Percentiles rank a stretch among this genome's conserved stretches.
phyloP scores from a whole-genome alignment of 2,797 vertebrate species.

The Avahi laniger region DNA sequence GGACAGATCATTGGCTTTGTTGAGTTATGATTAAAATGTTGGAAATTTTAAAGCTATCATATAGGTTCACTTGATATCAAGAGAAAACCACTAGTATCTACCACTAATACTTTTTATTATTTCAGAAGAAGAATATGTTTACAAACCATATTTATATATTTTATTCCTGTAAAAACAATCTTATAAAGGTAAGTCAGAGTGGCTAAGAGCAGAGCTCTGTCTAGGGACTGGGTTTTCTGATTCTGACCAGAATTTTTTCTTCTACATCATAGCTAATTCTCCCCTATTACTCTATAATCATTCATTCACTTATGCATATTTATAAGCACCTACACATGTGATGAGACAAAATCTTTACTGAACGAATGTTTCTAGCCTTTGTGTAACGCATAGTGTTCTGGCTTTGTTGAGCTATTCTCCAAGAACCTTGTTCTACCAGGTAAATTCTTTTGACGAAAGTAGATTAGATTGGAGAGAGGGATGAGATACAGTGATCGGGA shows the following conservation, averaged over 20 bases:
- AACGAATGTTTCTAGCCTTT: not conserved
- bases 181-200: not conserved
- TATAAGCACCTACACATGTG: not conserved
- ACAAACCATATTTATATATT: not conserved
- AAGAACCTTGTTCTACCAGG: not conserved
- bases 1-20: slow-evolving; percentile 25
- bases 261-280: not conserved
- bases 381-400: not conserved
- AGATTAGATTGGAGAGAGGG: not conserved
- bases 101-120: not conserved
- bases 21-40: slow-evolving; percentile 33
- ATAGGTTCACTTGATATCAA: not conserved
- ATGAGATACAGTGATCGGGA: not conserved
- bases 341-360: not conserved
- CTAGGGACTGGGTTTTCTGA: not conserved
- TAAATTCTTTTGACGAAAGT: slow-evolving; percentile 4
- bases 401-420: not conserved
- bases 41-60: not conserved
- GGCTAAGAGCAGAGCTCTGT: not conserved
- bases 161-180: not conserved
- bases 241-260: not conserved
- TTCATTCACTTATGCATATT: not conserved
- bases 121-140: not conserved
- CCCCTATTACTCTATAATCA: not conserved
- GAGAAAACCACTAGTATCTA: not conserved